phyloP scores from a whole-genome alignment of 2,888 invertebrate species.

The Hemicrepidius hirtus region DNA sequence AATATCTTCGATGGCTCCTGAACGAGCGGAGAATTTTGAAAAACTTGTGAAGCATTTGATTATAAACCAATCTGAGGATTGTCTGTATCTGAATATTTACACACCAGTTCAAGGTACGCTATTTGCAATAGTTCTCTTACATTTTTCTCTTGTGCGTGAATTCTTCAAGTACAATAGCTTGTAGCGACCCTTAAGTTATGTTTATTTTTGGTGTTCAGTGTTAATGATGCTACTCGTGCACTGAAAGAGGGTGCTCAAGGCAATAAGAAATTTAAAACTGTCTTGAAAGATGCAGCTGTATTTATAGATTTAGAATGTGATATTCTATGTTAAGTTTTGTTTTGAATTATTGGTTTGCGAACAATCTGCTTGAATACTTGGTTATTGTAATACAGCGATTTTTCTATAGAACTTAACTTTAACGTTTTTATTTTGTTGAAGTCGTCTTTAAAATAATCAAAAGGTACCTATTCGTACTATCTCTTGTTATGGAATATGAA shows the following conservation, averaged over 20 bases:
- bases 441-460: too few relatives aligned
- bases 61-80: conserved; percentile 86
- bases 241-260: neutral
- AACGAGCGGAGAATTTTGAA: conserved; percentile 82
- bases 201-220: conserved; percentile 13
- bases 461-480: too few relatives aligned
- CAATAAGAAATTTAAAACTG: conserved; percentile 1
- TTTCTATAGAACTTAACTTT: too few relatives aligned
- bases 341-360: neutral
- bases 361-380: neutral
- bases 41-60: conserved; percentile 81
- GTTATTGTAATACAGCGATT: too few relatives aligned
- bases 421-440: too few relatives aligned
- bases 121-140: neutral
- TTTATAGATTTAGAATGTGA: neutral
- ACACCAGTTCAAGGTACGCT: conserved; percentile 88
- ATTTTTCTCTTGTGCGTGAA: too few relatives aligned
- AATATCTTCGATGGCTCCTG: conserved; percentile 78
- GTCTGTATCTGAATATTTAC: conserved; percentile 94
- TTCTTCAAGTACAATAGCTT: conserved; percentile 12
- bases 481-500: too few relatives aligned
- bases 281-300: conserved; percentile 2
- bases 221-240: conserved; percentile 5
- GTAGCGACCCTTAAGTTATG: conserved; percentile 24
- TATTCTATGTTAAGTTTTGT: neutral